Base-by-base conservation (phyloP, 30 jellyfish, hydroid and myxozoan species). In the Chrysaora quinquecirrha region DNA sequence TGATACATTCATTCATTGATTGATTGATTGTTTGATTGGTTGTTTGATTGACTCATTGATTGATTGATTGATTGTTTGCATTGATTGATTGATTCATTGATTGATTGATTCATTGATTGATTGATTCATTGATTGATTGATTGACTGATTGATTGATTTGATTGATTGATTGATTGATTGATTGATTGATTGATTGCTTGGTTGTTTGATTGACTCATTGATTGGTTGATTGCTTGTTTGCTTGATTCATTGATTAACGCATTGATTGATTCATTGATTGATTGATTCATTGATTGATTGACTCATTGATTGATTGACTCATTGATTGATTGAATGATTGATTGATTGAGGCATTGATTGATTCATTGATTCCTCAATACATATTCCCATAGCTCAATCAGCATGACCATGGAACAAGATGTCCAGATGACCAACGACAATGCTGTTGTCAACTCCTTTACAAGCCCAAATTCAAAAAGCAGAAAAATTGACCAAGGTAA, bases 361-460 rank as follows among this genome's bases (percentile, higher is more conserved):
- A 6, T 21, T 60, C 58, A 25, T 48, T 0, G 10, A 22, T 12
- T 72, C 46, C 76, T 43, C 11, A 3, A 23, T 9, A n/a, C 19
- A n/a, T 2, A 10, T 3, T 31, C 9, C 35, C 1, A 11, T 60
- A 84, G 86, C 83, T 58, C 80, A 20, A 77, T 81, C 30, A 0
- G 91, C 11, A 61, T 70, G 60, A 22, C 75, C 1, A 65, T 47
- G 9, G 98, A 86, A 31, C 98, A 91, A 73, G 88, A 72, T 30
- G 87, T 91, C 0, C 94, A 91, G 43, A 54, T 85, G 80, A 91
- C 97, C 1, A 91, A 91, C 70, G 98, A 91, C 19, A 83, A 82
- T 22, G 84, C 95, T 18, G 66, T 85, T 14, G 89, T 86, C 16
- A 79, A 74, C 43, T 72, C 93, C 33, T 64, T 49, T 62, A 64